These are phyloP conservation scores for Alethe diademata DNA, from an alignment of 2,113 vertebrate genomes.

Conservation along the genomic window DNA sequence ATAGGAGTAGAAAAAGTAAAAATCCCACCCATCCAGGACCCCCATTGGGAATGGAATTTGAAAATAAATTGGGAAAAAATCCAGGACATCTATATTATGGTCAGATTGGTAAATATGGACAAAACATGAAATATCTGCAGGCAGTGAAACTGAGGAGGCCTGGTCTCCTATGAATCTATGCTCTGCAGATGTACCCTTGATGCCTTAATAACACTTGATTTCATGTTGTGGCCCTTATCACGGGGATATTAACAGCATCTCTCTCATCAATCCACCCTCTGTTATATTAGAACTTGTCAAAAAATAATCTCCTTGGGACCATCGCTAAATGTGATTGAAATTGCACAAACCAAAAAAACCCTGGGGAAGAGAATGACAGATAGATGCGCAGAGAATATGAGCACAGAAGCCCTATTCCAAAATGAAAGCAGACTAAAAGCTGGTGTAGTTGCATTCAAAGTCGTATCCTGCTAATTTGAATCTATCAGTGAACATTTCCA, in stretches of 20 bases:
- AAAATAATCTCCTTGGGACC: slow-evolving; percentile 32
- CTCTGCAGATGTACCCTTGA: background rate
- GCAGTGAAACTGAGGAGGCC: background rate
- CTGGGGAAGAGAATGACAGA: slow-evolving; percentile 30
- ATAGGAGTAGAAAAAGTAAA: background rate
- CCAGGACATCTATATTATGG: background rate
- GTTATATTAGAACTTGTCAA: slow-evolving; percentile 31
- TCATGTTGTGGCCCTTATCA: background rate
- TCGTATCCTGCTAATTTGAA: slow-evolving; percentile 50
- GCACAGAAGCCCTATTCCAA: slow-evolving; percentile 33
- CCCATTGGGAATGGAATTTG: background rate
- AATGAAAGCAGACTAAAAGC: slow-evolving; percentile 45
- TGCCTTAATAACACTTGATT: background rate
- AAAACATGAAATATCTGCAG: background rate
- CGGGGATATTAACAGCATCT: background rate
- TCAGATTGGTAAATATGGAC: background rate
- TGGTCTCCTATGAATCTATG: background rate
- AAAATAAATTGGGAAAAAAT: background rate
- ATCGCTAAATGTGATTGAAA: slow-evolving; percentile 36
- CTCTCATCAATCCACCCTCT: background rate
- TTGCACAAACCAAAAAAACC: background rate
- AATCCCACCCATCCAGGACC: background rate
- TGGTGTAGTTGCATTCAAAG: slow-evolving; percentile 15
- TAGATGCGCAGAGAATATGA: background rate
- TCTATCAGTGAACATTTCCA: slow-evolving; percentile 49